Conservation (phyloP, 1,140 invertebrate genomes). For the Calosoma granatense region DNA sequence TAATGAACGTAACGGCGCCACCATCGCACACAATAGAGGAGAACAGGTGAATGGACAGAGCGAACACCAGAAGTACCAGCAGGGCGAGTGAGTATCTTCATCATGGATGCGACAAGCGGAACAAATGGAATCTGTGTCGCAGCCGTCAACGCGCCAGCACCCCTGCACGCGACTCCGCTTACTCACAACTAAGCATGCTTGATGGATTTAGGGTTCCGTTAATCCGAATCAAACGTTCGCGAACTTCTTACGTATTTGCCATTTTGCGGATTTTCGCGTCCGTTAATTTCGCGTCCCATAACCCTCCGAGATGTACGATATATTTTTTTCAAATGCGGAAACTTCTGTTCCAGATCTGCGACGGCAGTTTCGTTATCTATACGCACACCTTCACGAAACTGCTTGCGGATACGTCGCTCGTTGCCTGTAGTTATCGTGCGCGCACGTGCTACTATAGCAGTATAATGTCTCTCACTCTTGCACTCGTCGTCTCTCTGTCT, state of each 20-base stretch:
- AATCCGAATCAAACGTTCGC: not conserved
- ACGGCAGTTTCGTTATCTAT: not conserved
- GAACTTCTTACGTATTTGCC: not conserved
- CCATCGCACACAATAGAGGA: no score
- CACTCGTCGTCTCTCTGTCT: no score
- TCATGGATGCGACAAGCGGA: not conserved
- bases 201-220: not conserved
- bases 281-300: not conserved
- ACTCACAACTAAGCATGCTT: no score
- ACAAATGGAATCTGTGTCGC: not conserved
- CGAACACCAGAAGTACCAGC: no score
- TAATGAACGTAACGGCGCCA: no score
- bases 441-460: not conserved
- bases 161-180: no score
- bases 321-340: not conserved
- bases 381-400: no score
- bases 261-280: not conserved
- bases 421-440: not conserved
- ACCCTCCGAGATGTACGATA: not conserved
- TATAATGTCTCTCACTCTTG: no score
- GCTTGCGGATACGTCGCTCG: not conserved
- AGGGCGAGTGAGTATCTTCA: no score
- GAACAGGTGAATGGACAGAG: no score
- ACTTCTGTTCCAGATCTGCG: not conserved
- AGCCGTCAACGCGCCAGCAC: not conserved